Conservation (phyloP, 2,888 invertebrate species). For the Byasa hedistus region DNA sequence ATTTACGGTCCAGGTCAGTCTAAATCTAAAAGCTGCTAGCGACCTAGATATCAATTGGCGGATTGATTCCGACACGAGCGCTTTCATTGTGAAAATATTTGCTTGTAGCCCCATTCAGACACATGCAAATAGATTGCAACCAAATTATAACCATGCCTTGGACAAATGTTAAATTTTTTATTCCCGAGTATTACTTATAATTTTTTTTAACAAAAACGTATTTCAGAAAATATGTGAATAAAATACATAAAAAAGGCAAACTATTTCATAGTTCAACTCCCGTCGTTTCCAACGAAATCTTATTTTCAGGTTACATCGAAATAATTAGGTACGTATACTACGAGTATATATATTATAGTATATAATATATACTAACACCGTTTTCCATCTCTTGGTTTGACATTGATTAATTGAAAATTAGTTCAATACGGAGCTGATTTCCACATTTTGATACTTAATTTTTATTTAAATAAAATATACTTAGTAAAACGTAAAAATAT, state of each 20-base stretch:
- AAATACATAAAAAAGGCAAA: too few relatives aligned
- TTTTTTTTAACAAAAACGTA: too few relatives aligned
- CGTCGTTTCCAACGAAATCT: too few relatives aligned
- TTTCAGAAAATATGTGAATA: too few relatives aligned
- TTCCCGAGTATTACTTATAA: neutral
- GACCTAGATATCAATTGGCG: constrained; percentile 25
- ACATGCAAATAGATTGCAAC: constrained; percentile 14
- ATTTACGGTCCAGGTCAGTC: constrained; percentile 1
- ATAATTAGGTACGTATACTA: too few relatives aligned
- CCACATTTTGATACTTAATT: constrained; percentile 4
- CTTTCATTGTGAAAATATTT: constrained; percentile 26
- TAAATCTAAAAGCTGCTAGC: constrained; percentile 22
- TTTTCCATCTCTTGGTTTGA: constrained; percentile 12
- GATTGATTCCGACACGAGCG: constrained; percentile 17
- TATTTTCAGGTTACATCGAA: too few relatives aligned
- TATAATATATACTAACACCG: neutral
- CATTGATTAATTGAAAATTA: constrained; percentile 27
- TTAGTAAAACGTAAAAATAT: too few relatives aligned
- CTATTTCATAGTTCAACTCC: too few relatives aligned
- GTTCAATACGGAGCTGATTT: constrained; percentile 3
- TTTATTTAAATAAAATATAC: too few relatives aligned
- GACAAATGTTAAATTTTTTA: constrained; percentile 1
- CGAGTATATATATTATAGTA: neutral
- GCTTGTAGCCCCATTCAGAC: constrained; percentile 14
- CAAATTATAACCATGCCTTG: constrained; percentile 21